phyloP scores from a whole-genome alignment of 64 coral and sea anemone species.

The Exaiptasia diaphana region DNA sequence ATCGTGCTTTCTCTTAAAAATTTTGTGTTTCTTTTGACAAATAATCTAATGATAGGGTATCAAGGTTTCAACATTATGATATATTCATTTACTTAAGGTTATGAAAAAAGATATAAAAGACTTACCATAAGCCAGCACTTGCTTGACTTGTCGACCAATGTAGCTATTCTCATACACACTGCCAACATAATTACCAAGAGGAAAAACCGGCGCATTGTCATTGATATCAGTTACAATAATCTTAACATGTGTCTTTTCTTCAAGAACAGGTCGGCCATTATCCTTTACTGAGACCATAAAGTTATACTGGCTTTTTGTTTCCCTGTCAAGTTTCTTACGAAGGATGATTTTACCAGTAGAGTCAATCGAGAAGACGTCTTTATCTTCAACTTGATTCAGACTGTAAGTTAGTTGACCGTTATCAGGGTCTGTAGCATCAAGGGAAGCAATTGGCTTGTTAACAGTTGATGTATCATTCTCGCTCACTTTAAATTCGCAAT shows the following conservation, averaged over 20 bases:
- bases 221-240: constrained; percentile 71
- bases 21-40: too few species aligned
- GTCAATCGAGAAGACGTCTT: constrained; percentile 27
- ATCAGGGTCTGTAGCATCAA: constrained; percentile 68
- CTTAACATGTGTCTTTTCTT: constrained; percentile 27
- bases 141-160: not conserved
- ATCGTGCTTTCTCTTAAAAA: too few species aligned
- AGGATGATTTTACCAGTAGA: constrained; percentile 35
- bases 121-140: constrained; percentile 74
- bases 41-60: too few species aligned
- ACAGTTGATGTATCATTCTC: constrained; percentile 28
- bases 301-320: constrained; percentile 53
- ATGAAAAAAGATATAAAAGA: too few species aligned
- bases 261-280: constrained; percentile 51
- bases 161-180: constrained; percentile 56
- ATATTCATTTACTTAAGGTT: too few species aligned
- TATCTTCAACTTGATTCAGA: constrained; percentile 36
- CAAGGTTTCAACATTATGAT: too few species aligned
- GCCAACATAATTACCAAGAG: constrained; percentile 4
- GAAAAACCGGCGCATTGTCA: constrained; percentile 66
- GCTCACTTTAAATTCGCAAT: constrained; percentile 32
- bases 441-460: constrained; percentile 11
- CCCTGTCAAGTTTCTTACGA: constrained; percentile 49
- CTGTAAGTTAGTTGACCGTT: constrained; percentile 43
- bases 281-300: constrained; percentile 68